Conservation (phyloP, 2,113 vertebrate species). For the Megaptera novaeangliae region DNA sequence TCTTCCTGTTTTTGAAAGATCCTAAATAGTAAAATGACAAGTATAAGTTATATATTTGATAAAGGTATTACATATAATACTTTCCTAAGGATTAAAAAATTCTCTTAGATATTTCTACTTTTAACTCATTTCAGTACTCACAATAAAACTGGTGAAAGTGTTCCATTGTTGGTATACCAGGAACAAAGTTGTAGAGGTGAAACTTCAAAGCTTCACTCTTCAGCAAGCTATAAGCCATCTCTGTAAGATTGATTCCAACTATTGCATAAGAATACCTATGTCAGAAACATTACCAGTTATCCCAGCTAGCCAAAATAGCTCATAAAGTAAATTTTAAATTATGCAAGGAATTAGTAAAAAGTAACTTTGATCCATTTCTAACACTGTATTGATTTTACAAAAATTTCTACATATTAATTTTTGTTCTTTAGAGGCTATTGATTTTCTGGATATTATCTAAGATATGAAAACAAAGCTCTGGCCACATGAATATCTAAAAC, state of each 20-base stretch:
- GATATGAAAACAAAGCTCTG: constrained; percentile 24
- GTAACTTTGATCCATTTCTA: not conserved
- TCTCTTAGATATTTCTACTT: not conserved
- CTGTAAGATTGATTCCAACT: constrained; percentile 98
- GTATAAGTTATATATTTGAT: not conserved
- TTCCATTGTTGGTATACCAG: constrained; percentile 84
- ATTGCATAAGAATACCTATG: constrained; percentile 97
- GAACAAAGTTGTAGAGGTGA: constrained; percentile 92
- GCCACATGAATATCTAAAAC: not conserved
- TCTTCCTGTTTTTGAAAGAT: not conserved
- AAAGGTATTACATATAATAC: not conserved
- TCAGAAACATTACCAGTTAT: constrained; percentile 11
- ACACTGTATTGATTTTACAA: not conserved
- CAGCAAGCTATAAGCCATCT: constrained; percentile 97
- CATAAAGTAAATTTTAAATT: not conserved
- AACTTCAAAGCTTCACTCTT: constrained; percentile 90
- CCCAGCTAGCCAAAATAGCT: not conserved
- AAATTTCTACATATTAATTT: not conserved
- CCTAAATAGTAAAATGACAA: not conserved
- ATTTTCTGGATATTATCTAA: constrained; percentile 23
- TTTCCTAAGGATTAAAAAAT: not conserved
- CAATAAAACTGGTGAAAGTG: constrained; percentile 97
- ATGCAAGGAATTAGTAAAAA: not conserved
- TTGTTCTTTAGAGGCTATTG: not conserved
- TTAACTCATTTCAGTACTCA: constrained; percentile 80